Evolutionary conservation across 2,888 invertebrate species (phyloP), one percentile per base, ranked within the genome.

Genomic region (Nysson spinosus): DNA sequence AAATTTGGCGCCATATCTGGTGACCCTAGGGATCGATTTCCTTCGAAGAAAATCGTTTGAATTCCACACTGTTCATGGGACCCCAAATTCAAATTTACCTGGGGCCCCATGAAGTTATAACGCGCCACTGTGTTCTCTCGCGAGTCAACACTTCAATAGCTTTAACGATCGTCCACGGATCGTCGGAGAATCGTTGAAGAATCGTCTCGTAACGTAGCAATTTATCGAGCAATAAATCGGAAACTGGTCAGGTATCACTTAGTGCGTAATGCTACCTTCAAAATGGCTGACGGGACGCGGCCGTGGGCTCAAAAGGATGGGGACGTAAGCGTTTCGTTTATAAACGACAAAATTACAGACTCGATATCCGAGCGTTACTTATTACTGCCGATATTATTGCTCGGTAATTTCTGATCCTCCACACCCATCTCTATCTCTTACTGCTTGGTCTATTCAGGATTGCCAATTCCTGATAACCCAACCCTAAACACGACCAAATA

Each of bases 171-270:
- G 17, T 56, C 47, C 44, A n/a, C 7, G 39, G 52, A 57, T 57
- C 55, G 51, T 20, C 44, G 34, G 28, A 73, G 78, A 79, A 81
- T 77, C 73, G 71, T 71, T 61, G 66, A n/a, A n/a, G n/a, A n/a
- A n/a, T n/a, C n/a, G n/a, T n/a, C n/a, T n/a, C n/a, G n/a, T n/a
- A n/a, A n/a, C n/a, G n/a, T n/a, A n/a, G 71, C 78, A 77, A 82
- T 84, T 83, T 81, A 82, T 80, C 52, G 82, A 65, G 68, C 79
- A 78, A 82, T 83, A 83, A 83, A 83, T 83, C 81, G 80, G 72
- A 68, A 78, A 76, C 71, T 76, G 75, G 75, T 78, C 75, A 79
- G 78, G 79, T 80, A 80, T 80, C 82, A 79, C 75, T 82, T 80
- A 75, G 71, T 69, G 75, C 74, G 75, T 80, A n/a, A n/a, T 78